phyloP scores from a whole-genome alignment of 2,797 vertebrate genomes.

The Fringilla coelebs region DNA sequence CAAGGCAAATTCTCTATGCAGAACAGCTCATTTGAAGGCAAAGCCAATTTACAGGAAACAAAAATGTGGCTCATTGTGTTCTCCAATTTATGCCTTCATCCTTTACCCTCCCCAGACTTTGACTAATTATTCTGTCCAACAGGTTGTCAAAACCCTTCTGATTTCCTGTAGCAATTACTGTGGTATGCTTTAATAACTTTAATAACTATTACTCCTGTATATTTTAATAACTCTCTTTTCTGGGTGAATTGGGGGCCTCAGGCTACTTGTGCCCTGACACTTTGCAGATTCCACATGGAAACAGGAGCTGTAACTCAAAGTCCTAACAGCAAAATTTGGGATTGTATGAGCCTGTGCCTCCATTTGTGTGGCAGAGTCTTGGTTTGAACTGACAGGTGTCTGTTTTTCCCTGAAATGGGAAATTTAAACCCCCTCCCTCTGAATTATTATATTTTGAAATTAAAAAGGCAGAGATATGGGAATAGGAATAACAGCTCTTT shows the following conservation, averaged over 20 bases:
- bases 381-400: neutral
- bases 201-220: neutral
- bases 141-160: neutral
- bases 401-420: neutral
- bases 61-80: neutral
- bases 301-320: neutral
- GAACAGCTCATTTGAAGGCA: neutral
- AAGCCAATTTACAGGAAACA: neutral
- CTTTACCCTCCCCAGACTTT: neutral
- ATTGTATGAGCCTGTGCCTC: accelerated
- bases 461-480: neutral
- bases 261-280: neutral
- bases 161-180: neutral
- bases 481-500: neutral
- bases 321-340: neutral
- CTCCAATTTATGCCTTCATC: neutral
- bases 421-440: neutral
- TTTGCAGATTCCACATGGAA: neutral
- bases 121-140: neutral
- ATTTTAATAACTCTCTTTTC: neutral
- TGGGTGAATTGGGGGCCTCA: neutral
- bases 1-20: neutral
- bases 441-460: neutral
- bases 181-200: neutral
- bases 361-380: neutral